Evolutionary conservation across 2,797 vertebrate species (phyloP), one percentile per base, ranked within the genome.

Genomic region (Sebastes vulpes): DNA sequence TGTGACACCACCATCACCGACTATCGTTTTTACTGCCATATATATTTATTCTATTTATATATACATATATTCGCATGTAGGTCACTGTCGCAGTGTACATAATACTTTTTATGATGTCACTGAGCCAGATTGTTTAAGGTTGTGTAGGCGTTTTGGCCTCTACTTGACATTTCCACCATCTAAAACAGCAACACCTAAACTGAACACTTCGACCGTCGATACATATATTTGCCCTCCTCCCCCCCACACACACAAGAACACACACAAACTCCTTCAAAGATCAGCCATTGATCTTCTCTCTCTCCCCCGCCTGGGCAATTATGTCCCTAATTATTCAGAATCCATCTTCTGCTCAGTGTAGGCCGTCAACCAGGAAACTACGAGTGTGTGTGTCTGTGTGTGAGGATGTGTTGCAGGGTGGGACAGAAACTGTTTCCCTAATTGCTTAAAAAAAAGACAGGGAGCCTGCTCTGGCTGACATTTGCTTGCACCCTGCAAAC

Each of bases 251-350:
- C 71, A 67, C 75, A 60, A 53, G 50, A 28, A 75, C 79, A 81
- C 82, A 81, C 77, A 77, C 48, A 85, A 81, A 85, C 85, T 85
- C 23, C 14, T 60, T 80, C 32, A 88, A 80, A 90, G 80, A 92
- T 86, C 85, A 90, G 76, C 76, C 93, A 94, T 94, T 94, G 95
- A 95, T 95, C 92, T 91, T 76, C 78, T 66, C 81, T 79, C 66
- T 88, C 71, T 87, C 81, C 76, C 90, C 89, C 83, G 93, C 92
- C 79, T 90, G 85, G 82, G 83, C 91, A 95, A 95, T 96, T 96
- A 96, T 94, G 88, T 92, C 79, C 76, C 86, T 95, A 95, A 95
- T 95, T 88, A 96, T 95, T 93, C 90, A 92, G 87, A 94, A 87
- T 89, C 93, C 88, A 91, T 94, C 92, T 95, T 94, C 89, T 68